phyloP scores from a whole-genome alignment of 2,797 vertebrate species.

The Poliocrania exsul region DNA sequence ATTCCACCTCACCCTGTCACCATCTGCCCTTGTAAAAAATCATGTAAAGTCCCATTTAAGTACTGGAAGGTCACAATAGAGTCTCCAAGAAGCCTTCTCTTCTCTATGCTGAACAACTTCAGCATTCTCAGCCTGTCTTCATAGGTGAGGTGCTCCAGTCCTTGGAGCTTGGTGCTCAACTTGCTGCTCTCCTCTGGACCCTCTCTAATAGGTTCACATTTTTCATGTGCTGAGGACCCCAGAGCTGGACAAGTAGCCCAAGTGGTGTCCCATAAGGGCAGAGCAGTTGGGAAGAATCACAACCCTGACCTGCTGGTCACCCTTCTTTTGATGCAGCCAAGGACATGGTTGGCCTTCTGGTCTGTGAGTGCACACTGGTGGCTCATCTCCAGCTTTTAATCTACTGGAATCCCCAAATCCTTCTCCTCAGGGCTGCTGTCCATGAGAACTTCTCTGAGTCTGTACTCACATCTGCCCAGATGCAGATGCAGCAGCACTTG shows the following conservation, averaged over 20 bases:
- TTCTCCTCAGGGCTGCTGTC: neutral
- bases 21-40: neutral
- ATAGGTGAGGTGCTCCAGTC: neutral
- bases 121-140: neutral
- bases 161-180: neutral
- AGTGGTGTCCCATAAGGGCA: neutral
- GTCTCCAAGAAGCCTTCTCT: neutral
- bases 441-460: neutral
- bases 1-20: neutral
- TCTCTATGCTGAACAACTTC: neutral
- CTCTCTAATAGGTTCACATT: rapidly evolving
- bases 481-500: neutral
- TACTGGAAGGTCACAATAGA: rapidly evolving
- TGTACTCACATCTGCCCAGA: neutral
- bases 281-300: neutral
- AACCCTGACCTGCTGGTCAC: rapidly evolving
- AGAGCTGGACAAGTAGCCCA: neutral
- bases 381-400: neutral
- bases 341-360: neutral
- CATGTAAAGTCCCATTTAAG: neutral
- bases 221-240: neutral
- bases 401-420: neutral
- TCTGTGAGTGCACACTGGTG: neutral
- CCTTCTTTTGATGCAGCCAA: neutral
- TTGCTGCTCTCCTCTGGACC: neutral